Base-by-base conservation (phyloP, 2,113 vertebrate species). In the Zapus hudsonius region DNA sequence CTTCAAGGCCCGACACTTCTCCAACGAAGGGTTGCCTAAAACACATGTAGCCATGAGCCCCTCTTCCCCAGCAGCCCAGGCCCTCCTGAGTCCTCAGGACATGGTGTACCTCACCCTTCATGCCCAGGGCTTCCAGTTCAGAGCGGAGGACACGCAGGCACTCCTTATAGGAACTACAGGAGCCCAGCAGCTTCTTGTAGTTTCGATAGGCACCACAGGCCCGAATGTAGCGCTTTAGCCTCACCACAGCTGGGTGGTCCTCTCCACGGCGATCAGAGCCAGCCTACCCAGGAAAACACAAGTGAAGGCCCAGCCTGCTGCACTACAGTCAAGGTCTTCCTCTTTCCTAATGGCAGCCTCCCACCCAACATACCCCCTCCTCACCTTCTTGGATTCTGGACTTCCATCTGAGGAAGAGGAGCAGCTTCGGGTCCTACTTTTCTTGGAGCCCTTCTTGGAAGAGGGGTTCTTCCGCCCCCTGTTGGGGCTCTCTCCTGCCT, bases 141-240 rank as follows among this genome's bases (percentile, higher is more conserved):
- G 97, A 98, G 90, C 98, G 98, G 23, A 99, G 97, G 66, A 97
- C 96, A 74, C 96, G 89, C 75, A 98, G 97, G 63, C 98, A 97
- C 23, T 98, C 94, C 72, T 97, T 98, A 74, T 96, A 90, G 1
- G 98, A 98, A 59, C 38, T 84, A 69, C 98, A 99, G 86, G 94
- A 95, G 0, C 96, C 97, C 0, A 99, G 95, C 36, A 99, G 97
- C 90, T 98, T 99, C 96, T 99, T 99, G 95, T 99, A 99, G 96
- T 99, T 99, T 20, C 96, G 97, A 70, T 96, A 94, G 80, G 97
- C 98, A 0, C 99, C 99, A 87, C 99, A 99, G 73, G 99, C 98
- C 61, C 98, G 12, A 40, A 99, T 99, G 94, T 98, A 99, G 40
- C 98, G 98, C 94, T 99, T 99, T 42, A 99, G 98, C 61, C 98